phyloP scores from a whole-genome alignment of 2,888 invertebrate genomes.

The Cantharis nigra region DNA sequence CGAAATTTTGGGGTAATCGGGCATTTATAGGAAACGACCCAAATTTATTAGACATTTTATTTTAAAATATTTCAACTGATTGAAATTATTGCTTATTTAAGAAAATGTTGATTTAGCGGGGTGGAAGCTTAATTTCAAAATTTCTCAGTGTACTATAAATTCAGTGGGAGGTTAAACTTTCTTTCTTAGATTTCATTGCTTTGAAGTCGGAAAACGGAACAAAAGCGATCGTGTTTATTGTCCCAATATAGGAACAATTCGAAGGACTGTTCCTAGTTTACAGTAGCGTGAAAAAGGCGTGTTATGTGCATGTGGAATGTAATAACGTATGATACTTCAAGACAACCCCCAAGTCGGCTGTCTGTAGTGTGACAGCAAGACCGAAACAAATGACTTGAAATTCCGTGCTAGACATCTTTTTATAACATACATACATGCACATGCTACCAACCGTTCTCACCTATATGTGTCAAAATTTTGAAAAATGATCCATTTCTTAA shows the following conservation, averaged over 20 bases:
- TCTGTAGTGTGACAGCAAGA: conserved; percentile 46
- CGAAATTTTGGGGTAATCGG: conserved; percentile 23
- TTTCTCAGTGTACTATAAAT: background rate
- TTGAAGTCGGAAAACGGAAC: conserved; percentile 8
- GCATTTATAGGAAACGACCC: conserved; percentile 20
- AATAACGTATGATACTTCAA: conserved; percentile 45
- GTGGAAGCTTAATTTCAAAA: background rate
- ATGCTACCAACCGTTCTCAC: conserved; percentile 9
- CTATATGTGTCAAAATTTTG: conserved; percentile 22
- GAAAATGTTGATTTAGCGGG: background rate
- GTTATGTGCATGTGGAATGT: conserved; percentile 45
- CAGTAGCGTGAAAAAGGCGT: conserved; percentile 41
- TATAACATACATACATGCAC: conserved; percentile 27
- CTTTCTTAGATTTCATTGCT: background rate
- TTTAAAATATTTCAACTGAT: conserved; percentile 18
- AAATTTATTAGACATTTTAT: conserved; percentile 27
- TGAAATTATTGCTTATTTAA: background rate
- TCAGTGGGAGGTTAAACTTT: background rate
- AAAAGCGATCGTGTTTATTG: conserved; percentile 23
- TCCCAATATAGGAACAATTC: conserved; percentile 38
- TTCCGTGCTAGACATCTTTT: conserved; percentile 41
- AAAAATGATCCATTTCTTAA: conserved; percentile 20
- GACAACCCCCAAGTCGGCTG: conserved; percentile 35
- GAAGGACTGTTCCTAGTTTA: conserved; percentile 39
- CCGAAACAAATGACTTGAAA: conserved; percentile 51